Conservation (phyloP, 2,113 vertebrate genomes). For the Catharus fuscescens region DNA sequence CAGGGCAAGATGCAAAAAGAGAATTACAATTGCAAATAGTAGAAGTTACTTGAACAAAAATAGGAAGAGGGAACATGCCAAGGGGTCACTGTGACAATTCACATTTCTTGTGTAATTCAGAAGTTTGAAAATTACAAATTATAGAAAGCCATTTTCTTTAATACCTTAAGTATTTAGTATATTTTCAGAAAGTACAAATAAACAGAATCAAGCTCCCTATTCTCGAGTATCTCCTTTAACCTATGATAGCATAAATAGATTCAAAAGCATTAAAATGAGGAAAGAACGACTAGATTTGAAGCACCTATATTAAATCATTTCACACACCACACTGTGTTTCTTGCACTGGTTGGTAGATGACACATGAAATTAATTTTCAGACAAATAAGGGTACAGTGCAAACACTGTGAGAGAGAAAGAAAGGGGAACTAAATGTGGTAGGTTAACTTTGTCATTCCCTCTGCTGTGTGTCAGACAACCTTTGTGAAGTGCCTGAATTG, state of each 20-base stretch:
- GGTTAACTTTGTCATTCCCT: not conserved
- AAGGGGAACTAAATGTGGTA: not conserved
- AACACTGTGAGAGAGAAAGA: not conserved
- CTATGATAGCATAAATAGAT: not conserved
- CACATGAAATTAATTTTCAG: not conserved
- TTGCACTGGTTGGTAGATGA: not conserved
- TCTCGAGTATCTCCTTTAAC: not conserved
- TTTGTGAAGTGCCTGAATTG: not conserved
- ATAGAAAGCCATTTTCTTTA: not conserved
- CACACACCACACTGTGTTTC: not conserved
- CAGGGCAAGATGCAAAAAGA: not conserved
- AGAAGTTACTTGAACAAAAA: not conserved
- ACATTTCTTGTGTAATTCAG: not conserved
- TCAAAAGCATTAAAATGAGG: not conserved
- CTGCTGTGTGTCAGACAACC: not conserved
- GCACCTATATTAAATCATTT: not conserved
- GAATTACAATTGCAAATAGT: not conserved
- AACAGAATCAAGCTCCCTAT: not conserved
- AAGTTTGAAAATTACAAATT: not conserved
- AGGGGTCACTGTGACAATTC: not conserved
- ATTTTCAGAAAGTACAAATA: not conserved
- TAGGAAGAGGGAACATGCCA: not conserved
- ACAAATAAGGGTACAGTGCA: not conserved
- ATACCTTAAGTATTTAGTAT: not conserved
- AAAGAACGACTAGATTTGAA: not conserved